Percentiles rank a stretch among this genome's conserved stretches.
Evolutionary conservation across 1,140 invertebrate species (phyloP).

Genomic region (Dendrolimus punctatus): DNA sequence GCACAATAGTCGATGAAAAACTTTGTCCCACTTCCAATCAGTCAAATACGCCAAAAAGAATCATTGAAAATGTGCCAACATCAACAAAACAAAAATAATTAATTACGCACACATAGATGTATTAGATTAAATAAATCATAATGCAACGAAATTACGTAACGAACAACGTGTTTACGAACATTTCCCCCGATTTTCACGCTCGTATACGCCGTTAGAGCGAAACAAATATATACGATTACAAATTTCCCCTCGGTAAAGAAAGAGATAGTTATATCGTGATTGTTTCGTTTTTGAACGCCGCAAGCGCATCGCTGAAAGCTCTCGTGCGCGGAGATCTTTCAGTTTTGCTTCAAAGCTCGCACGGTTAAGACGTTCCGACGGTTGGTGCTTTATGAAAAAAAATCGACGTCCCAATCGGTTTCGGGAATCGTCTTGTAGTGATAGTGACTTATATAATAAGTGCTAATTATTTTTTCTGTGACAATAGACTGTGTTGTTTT

Average conservation of each 20-base stretch:
- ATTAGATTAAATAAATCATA: constrained; percentile 49
- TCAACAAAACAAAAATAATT: constrained; percentile 38
- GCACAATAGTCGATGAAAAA: too few species aligned
- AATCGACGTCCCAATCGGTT: constrained; percentile 25
- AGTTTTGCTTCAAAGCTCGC: constrained; percentile 44
- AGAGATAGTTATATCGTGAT: constrained; percentile 25
- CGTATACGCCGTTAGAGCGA: constrained; percentile 41
- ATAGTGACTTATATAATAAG: constrained; percentile 23
- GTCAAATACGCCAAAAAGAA: constrained; percentile 5
- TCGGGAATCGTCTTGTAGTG: constrained; percentile 35
- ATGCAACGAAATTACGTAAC: constrained; percentile 44
- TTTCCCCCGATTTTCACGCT: constrained; percentile 57
- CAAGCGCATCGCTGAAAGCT: constrained; percentile 63
- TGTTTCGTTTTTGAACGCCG: constrained; percentile 22
- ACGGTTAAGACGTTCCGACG: constrained; percentile 24
- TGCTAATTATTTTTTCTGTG: too few species aligned
- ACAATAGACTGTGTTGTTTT: background rate
- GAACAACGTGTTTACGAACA: constrained; percentile 22
- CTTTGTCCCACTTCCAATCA: constrained; percentile 6
- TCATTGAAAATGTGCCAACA: constrained; percentile 37
- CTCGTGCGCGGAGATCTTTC: constrained; percentile 32
- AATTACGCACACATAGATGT: constrained; percentile 10
- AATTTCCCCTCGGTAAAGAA: constrained; percentile 16
- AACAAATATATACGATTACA: constrained; percentile 29
- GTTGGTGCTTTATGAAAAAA: constrained; percentile 16